Base-by-base conservation (phyloP, 2,888 invertebrate species). In the Standfussiana lucernea region DNA sequence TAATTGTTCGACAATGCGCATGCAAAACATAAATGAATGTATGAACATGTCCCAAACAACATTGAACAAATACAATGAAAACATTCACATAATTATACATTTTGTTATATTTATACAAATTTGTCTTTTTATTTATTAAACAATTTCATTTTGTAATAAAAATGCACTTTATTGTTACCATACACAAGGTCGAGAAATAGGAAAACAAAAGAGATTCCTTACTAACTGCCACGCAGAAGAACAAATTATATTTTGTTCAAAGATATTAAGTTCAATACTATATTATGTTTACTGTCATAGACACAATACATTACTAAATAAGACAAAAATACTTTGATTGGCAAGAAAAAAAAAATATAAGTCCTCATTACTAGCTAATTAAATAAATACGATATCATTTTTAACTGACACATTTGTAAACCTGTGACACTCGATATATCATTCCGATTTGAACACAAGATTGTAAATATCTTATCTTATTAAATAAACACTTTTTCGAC, bases 41-140 rank as follows among this genome's bases (percentile, higher is more conserved):
- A 35, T 61, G 11, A 42, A 70, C 32, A 77, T 65, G 65, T 72
- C 59, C 65, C 72, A 72, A 75, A 74, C 69, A 80, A 80, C 75
- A 74, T 73, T 68, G 40, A 69, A 79, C 67, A 73, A 79, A 86
- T 70, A 86, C 80, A 87, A 79, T 76, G 40, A 75, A 83, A 79
- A 83, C 81, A 85, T 82, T 77, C 77, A 87, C 65, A 77, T 82
- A 78, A 84, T 72, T 70, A 82, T 62, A 86, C 68, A 84, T 69
- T 79, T 79, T 69, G 69, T 79, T 76, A 79, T 62, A 82, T 80
- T 81, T 85, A 83, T 75, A 88, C 76, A 87, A 86, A 88, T 82
- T 89, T 90, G 90, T 91, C 90, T 91, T 91, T 90, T 90, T 76
- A 84, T 82, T 77, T 73, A 80, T 79, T 59, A 85, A 87, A 87